Conservation (phyloP, 2,113 vertebrate species). For the Spea multiplicata region DNA sequence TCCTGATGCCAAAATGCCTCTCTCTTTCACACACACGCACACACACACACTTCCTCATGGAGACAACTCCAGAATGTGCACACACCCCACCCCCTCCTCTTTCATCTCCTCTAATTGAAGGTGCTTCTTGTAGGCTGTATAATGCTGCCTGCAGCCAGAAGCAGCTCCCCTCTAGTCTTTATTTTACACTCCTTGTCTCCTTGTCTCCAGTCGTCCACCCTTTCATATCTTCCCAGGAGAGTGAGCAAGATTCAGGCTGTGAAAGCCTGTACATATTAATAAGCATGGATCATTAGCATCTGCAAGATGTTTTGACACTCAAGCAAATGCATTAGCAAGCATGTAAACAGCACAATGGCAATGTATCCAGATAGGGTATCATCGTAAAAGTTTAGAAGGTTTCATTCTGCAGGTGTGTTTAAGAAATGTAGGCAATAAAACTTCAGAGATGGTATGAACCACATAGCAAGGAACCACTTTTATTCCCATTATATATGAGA, state of each 20-base stretch:
- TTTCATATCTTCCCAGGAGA: background rate
- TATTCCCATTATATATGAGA: background rate
- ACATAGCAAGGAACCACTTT: background rate
- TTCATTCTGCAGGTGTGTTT: background rate
- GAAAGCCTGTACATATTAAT: constrained; percentile 2
- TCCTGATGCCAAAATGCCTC: constrained; percentile 1
- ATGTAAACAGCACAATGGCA: constrained; percentile 11
- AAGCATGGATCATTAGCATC: constrained; percentile 15
- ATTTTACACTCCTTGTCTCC: background rate
- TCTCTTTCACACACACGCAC: background rate
- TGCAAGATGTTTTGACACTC: constrained; percentile 23
- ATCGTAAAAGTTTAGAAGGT: constrained; percentile 4
- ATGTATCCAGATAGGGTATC: background rate
- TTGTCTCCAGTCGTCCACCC: background rate
- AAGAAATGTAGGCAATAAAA: background rate
- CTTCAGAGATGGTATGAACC: background rate
- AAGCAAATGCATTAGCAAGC: background rate
- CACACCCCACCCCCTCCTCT: constrained; percentile 12
- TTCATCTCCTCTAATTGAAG: constrained; percentile 23
- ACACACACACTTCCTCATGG: constrained; percentile 15
- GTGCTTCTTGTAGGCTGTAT: constrained; percentile 18
- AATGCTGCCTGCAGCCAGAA: background rate
- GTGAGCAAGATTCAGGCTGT: background rate
- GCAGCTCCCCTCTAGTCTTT: background rate
- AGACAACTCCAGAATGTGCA: constrained; percentile 19